phyloP scores from a whole-genome alignment of 2,113 vertebrate species.

The Xenus cinereus region DNA sequence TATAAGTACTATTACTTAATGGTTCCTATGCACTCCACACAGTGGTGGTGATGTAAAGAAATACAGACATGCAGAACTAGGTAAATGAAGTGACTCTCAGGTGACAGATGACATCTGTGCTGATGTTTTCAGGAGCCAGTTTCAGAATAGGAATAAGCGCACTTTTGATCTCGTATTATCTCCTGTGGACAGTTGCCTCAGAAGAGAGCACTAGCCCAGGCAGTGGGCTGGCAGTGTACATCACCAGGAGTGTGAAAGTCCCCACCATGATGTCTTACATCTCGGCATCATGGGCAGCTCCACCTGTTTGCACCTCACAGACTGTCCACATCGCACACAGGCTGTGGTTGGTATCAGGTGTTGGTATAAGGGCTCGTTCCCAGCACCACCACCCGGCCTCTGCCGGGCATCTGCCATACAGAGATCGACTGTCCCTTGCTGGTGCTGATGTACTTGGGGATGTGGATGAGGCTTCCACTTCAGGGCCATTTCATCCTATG shows the following conservation, averaged over 20 bases:
- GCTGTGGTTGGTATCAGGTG: rapidly evolving
- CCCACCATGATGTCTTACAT: not conserved
- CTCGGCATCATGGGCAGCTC: not conserved
- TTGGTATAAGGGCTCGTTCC: not conserved
- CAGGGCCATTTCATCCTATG: not conserved
- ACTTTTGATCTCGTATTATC: not conserved
- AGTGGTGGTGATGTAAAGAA: not conserved
- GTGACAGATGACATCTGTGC: not conserved
- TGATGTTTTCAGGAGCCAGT: not conserved
- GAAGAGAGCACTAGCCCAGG: not conserved
- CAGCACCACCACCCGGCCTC: not conserved
- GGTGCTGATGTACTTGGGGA: not conserved
- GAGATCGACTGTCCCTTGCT: not conserved
- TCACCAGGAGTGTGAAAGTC: not conserved
- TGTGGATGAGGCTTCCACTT: not conserved
- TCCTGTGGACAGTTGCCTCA: not conserved
- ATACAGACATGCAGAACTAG: not conserved
- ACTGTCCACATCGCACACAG: not conserved
- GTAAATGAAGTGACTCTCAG: not conserved
- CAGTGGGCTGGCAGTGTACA: not conserved
- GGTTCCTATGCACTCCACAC: not conserved
- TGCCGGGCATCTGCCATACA: not conserved
- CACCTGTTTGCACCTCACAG: not conserved
- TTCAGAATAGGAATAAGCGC: not conserved
- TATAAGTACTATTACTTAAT: not conserved